Evolutionary conservation across 2,797 vertebrate genomes (phyloP).

Genomic region (Danio jaintianensis): DNA sequence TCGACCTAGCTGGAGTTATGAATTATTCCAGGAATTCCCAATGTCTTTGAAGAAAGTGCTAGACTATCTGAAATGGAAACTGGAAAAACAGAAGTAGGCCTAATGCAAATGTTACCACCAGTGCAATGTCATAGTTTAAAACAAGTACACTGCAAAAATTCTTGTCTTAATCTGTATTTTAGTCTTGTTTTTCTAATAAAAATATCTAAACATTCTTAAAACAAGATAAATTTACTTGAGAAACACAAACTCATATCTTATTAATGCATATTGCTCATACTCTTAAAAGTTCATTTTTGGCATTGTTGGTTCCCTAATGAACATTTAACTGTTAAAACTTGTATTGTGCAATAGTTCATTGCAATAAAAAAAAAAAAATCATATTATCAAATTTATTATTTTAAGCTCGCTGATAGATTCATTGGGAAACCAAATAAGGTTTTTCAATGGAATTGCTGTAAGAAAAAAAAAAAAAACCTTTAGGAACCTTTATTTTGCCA

Average conservation of each 20-base stretch:
- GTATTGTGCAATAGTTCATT: not conserved
- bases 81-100: not conserved
- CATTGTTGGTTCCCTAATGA: not conserved
- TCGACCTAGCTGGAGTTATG: not conserved
- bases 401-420: too few species aligned
- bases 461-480: not conserved
- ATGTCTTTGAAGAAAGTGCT: conserved; percentile 19
- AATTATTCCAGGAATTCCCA: conserved; percentile 30
- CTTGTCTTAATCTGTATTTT: not conserved
- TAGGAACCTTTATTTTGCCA: not conserved
- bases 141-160: not conserved
- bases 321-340: not conserved
- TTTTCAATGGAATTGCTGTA: not conserved
- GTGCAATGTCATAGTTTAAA: not conserved
- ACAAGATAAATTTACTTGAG: not conserved
- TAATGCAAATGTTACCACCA: not conserved
- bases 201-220: conserved; percentile 9
- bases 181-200: not conserved
- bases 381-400: too few species aligned
- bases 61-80: conserved; percentile 8
- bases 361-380: too few species aligned
- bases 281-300: not conserved
- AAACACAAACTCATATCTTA: not conserved
- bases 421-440: not conserved
- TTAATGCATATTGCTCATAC: not conserved